Evolutionary conservation across 2,113 vertebrate genomes (phyloP).

Genomic region (Myocastor coypus): DNA sequence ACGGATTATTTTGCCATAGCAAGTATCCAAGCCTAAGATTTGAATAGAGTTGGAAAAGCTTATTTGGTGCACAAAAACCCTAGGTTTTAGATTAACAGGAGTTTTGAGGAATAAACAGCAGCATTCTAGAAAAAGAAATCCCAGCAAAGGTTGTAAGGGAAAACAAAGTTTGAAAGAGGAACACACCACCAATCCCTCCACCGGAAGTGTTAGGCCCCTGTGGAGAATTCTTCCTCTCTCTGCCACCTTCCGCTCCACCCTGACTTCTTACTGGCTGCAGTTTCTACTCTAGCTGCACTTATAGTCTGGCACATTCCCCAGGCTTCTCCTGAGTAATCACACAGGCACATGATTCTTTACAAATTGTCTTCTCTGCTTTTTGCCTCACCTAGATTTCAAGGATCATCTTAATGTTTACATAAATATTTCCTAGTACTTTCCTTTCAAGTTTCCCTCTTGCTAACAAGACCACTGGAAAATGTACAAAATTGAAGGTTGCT

Average conservation of each 20-base stretch:
- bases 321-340: background rate
- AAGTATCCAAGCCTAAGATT: background rate
- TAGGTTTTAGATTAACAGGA: background rate
- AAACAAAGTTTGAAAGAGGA: background rate
- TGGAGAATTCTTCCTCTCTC: background rate
- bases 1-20: background rate
- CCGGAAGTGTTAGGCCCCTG: background rate
- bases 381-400: background rate
- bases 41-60: background rate
- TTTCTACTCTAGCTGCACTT: background rate
- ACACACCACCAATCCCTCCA: background rate
- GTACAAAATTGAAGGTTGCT: background rate
- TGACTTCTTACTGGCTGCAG: accelerated
- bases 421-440: background rate
- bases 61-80: background rate
- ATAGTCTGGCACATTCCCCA: background rate
- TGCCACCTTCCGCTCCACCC: background rate
- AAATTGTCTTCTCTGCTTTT: background rate
- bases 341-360: background rate
- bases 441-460: background rate
- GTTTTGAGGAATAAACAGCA: background rate
- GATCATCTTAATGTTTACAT: background rate
- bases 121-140: background rate
- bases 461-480: background rate
- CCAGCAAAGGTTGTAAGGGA: background rate